Conservation (phyloP, 2,888 invertebrate species). For the Caenorhabditis sulstoni region DNA sequence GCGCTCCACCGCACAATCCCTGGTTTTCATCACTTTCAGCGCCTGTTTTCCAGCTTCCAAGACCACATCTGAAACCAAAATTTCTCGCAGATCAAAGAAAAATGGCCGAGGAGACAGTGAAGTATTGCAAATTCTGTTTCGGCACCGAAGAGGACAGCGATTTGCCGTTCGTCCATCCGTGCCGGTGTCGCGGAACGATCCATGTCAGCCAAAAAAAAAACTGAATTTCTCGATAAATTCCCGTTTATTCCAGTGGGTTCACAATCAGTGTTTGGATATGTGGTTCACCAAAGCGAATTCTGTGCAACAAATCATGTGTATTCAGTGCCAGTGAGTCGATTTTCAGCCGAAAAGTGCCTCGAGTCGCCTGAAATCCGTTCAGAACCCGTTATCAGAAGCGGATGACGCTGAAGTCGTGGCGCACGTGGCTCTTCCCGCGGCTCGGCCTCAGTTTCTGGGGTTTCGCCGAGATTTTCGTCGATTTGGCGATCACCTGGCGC, state of each 20-base stretch:
- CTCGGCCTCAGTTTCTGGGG: constrained; percentile 39
- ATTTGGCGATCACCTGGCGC: constrained; percentile 59
- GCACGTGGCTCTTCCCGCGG: constrained; percentile 61
- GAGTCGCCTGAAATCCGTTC: not conserved
- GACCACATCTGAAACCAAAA: not conserved
- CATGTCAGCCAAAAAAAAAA: constrained; percentile 50
- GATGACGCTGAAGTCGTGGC: constrained; percentile 58
- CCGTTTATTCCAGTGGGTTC: constrained; percentile 69
- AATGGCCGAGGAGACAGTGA: not conserved
- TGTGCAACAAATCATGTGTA: constrained; percentile 65
- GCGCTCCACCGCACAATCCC: not conserved
- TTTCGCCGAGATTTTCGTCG: constrained; percentile 54
- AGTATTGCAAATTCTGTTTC: constrained; percentile 51
- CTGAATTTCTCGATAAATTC: not conserved
- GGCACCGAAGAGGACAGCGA: constrained; percentile 37
- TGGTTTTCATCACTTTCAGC: not conserved
- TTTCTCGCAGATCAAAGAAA: not conserved
- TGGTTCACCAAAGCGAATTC: constrained; percentile 68
- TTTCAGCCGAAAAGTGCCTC: not conserved
- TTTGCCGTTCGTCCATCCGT: constrained; percentile 62
- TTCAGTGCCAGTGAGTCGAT: constrained; percentile 64
- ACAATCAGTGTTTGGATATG: constrained; percentile 62
- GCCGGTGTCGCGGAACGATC: constrained; percentile 64
- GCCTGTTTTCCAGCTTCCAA: not conserved
- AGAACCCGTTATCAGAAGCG: constrained; percentile 67